These are phyloP conservation scores for Pseudochirops cupreus DNA, from an alignment of 2,797 vertebrate species.

Conservation along the genomic window DNA sequence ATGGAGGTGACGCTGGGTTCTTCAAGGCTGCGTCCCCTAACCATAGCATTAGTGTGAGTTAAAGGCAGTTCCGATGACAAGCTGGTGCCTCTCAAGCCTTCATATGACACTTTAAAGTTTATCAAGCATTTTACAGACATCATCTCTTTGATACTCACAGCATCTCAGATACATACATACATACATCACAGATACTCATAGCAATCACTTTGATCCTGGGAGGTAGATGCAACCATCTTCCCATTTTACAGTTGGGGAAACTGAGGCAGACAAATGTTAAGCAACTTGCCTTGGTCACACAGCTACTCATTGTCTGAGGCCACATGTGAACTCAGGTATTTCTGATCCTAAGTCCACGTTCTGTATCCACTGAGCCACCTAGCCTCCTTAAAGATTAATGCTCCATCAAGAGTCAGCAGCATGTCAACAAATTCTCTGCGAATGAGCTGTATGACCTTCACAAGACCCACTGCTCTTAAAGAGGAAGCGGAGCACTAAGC, in stretches of 20 bases:
- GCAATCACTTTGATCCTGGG: not conserved
- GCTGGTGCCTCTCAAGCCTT: not conserved
- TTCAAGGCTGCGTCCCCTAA: not conserved
- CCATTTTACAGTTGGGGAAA: not conserved
- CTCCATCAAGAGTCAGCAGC: not conserved
- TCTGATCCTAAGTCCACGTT: not conserved
- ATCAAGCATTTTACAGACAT: not conserved
- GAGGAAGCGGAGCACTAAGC: not conserved
- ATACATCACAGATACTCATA: too few species aligned
- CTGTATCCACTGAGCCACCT: not conserved
- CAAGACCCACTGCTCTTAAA: not conserved
- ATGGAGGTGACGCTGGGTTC: not conserved
- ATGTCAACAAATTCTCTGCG: not conserved
- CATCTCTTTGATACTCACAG: not conserved
- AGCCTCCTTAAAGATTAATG: not conserved
- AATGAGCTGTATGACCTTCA: not conserved
- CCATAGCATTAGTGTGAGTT: not conserved
- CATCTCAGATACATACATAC: too few species aligned
- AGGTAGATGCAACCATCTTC: not conserved
- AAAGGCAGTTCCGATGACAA: not conserved
- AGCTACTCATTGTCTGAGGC: not conserved
- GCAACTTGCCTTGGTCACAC: not conserved
- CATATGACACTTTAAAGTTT: not conserved
- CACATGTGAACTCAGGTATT: not conserved
- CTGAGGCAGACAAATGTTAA: not conserved